These are phyloP conservation scores for Poeciliopsis occidentalis DNA, from an alignment of 2,113 vertebrate species.

Conservation along the genomic window DNA sequence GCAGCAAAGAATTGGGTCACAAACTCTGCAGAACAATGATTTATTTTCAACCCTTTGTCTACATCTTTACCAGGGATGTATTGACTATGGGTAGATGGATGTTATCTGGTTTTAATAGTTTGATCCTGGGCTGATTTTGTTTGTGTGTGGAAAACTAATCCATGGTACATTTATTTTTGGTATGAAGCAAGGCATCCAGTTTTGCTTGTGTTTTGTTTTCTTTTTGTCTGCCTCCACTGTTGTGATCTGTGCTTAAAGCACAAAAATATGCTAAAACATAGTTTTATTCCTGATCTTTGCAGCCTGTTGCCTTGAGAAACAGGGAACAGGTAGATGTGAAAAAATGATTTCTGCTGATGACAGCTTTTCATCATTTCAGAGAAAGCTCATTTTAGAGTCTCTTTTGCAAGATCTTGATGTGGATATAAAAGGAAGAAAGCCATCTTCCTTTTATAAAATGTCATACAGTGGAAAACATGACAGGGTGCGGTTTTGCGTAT, in stretches of 20 bases:
- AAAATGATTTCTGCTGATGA: background rate
- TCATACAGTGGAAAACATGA: constrained; percentile 71
- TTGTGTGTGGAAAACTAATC: no score
- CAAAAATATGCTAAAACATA: background rate
- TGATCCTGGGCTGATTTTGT: no score
- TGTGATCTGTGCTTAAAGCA: background rate
- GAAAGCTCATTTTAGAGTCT: constrained; percentile 20
- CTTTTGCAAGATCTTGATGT: constrained; percentile 26
- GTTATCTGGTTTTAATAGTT: no score
- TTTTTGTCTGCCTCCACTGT: background rate
- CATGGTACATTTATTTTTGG: no score
- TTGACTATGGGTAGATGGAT: no score
- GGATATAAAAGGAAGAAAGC: constrained; percentile 22
- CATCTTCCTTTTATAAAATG: constrained; percentile 48
- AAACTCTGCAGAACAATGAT: no score
- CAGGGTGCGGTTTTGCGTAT: constrained; percentile 34
- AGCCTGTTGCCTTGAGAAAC: constrained; percentile 16
- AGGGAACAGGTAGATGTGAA: constrained; percentile 20
- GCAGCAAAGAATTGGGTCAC: no score
- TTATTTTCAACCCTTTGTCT: no score
- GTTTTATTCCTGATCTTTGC: constrained; percentile 14
- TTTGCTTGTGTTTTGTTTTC: background rate
- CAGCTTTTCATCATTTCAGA: constrained; percentile 14
- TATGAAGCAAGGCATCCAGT: background rate
- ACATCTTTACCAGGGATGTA: no score